Conservation (phyloP, 2,113 vertebrate genomes). For the Gobius niger region DNA sequence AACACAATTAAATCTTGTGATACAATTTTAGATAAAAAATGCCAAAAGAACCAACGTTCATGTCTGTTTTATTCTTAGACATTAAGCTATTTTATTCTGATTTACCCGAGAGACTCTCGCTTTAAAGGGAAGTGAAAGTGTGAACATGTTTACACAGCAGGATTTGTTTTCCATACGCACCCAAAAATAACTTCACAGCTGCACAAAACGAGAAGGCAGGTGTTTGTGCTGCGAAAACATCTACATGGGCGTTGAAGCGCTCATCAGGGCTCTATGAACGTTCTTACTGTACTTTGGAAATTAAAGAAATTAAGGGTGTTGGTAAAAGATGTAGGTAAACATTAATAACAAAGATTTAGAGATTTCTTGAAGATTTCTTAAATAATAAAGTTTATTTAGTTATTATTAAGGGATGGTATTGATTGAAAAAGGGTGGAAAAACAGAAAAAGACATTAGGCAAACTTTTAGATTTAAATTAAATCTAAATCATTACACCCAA, state of each 20-base stretch:
- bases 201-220: conserved; percentile 9
- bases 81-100: neutral
- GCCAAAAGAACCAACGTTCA: neutral
- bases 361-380: too few relatives aligned
- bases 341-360: too few relatives aligned
- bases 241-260: neutral
- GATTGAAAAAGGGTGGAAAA: too few relatives aligned
- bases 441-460: too few relatives aligned
- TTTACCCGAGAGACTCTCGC: neutral
- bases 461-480: too few relatives aligned
- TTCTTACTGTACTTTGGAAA: too few relatives aligned
- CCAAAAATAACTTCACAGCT: conserved; percentile 55
- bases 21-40: too few relatives aligned
- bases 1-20: too few relatives aligned
- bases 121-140: conserved; percentile 72
- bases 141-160: conserved; percentile 57
- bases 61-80: conserved; percentile 2
- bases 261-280: too few relatives aligned
- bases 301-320: too few relatives aligned
- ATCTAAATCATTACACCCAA: too few relatives aligned
- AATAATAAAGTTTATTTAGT: neutral
- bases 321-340: too few relatives aligned
- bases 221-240: conserved; percentile 19
- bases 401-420: neutral
- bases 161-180: conserved; percentile 58